These are phyloP conservation scores for Iselma pallidipennis DNA, from an alignment of 2,888 invertebrate genomes.

Conservation along the genomic window DNA sequence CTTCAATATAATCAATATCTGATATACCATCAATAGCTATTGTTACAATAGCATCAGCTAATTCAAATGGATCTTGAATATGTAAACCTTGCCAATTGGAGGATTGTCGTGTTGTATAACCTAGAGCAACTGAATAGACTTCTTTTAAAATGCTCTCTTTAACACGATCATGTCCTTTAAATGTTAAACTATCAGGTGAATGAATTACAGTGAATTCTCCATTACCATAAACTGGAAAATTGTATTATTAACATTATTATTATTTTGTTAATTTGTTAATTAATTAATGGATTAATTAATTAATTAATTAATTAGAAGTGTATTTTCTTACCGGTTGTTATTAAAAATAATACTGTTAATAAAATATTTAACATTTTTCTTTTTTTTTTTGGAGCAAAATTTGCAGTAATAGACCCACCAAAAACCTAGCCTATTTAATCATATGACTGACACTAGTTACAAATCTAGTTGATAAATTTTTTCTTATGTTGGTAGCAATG, in stretches of 20 bases:
- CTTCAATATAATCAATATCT: conserved; percentile 59
- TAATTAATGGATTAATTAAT: background rate
- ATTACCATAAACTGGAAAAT: conserved; percentile 59
- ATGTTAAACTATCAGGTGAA: conserved; percentile 69
- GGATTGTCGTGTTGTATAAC: conserved; percentile 72
- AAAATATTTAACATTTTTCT: background rate
- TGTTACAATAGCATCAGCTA: conserved; percentile 72
- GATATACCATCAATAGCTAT: conserved; percentile 72
- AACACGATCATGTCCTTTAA: conserved; percentile 67
- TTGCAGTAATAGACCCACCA: background rate
- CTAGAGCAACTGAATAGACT: conserved; percentile 71
- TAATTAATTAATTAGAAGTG: background rate
- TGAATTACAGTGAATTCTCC: conserved; percentile 73
- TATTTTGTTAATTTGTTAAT: background rate
- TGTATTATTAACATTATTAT: background rate
- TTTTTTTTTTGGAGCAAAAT: background rate
- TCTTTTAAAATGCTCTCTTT: conserved; percentile 70
- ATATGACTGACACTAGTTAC: background rate
- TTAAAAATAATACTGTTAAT: background rate
- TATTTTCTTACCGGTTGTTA: background rate
- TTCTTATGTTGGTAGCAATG: too few relatives aligned
- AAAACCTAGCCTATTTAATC: background rate
- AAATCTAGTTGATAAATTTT: too few relatives aligned
- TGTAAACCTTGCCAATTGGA: conserved; percentile 71
- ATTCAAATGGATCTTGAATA: conserved; percentile 70